Evolutionary conservation across 2,888 invertebrate species (phyloP), one percentile per base, ranked within the genome.

Genomic region (Eristalis pertinax): DNA sequence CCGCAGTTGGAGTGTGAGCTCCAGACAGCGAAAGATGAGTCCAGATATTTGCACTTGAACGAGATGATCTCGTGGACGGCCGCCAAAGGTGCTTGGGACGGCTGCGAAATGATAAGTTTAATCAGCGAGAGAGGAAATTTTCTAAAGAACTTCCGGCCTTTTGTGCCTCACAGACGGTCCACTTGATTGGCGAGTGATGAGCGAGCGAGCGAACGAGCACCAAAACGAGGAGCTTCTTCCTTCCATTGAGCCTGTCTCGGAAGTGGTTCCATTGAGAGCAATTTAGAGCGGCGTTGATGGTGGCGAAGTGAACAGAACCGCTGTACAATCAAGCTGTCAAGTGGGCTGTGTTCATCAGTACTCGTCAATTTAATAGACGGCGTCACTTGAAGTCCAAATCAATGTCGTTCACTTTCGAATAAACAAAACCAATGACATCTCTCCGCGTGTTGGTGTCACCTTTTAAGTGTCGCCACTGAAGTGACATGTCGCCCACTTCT

Each of bases 81-180:
- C 38, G 38, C 38, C 13, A 19, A 50, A 50, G 50, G 50, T 50
- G 50, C 19, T 19, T 19, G 50, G 50, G 43, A 32, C 32, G 29
- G 63, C 35, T 83, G 56, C 38, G 29, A 65, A 72, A 64, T 80
- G 76, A 81, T 68, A 72, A 64, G 77, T 81, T 62, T 65, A 69
- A 82, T 82, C 85, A 78, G 67, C 56, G 76, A 77, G 32, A 32
- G 32, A n/a, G 32, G 8, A 10, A 32, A 1, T 72, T 13, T 62
- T 79, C 68, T 60, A 60, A 73, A 32, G 69, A 78, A 81, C 74
- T 86, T 86, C 86, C 82, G 82, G 73, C 77, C 74, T 86, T 86
- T 86, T 86, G 85, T 82, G 26, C 76, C 13, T n/a, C 15, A 22
- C 80, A 80, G 72, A 70, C 64, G 50, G 41, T 64, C 68, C 70